A percentile compares a stretch with the other conserved stretches of the same genome.
phyloP scores from a whole-genome alignment of 2,113 vertebrate genomes.

The Mobula hypostoma region DNA sequence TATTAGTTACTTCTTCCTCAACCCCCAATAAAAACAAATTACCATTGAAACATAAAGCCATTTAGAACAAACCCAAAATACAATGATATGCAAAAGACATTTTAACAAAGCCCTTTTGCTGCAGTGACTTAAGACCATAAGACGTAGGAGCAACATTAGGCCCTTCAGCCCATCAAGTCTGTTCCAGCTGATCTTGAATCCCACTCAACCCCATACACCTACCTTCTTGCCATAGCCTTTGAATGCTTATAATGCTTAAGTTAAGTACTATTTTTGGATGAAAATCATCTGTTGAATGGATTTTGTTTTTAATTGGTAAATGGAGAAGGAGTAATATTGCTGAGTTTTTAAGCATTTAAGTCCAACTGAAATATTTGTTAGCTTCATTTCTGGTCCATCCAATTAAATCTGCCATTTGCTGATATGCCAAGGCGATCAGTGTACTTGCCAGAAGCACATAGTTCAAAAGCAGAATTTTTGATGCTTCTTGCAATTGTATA shows the following conservation, averaged over 20 bases:
- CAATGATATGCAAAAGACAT: not conserved
- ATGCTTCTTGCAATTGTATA: not conserved
- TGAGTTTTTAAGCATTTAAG: not conserved
- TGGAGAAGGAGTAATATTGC: not conserved
- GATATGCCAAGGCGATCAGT: not conserved
- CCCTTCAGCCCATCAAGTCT: too few species aligned
- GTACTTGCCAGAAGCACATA: not conserved
- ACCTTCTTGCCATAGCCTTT: too few species aligned
- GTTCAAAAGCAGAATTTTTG: not conserved
- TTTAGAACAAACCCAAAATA: not conserved
- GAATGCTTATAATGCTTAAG: not conserved
- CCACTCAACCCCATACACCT: too few species aligned
- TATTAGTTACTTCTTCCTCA: not conserved
- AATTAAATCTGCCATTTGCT: not conserved
- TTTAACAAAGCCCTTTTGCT: not conserved
- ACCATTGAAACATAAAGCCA: not conserved
- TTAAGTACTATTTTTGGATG: not conserved
- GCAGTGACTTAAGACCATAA: too few species aligned
- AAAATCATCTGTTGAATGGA: not conserved
- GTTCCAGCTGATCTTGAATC: too few species aligned
- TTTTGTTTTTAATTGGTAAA: too few species aligned
- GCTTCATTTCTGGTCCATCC: conserved; percentile 7
- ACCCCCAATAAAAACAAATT: not conserved
- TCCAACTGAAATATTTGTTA: conserved; percentile 21
- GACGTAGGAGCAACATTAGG: too few species aligned